Evolutionary conservation across 2,113 vertebrate genomes (phyloP).

Genomic region (Misgurnus anguillicaudatus): DNA sequence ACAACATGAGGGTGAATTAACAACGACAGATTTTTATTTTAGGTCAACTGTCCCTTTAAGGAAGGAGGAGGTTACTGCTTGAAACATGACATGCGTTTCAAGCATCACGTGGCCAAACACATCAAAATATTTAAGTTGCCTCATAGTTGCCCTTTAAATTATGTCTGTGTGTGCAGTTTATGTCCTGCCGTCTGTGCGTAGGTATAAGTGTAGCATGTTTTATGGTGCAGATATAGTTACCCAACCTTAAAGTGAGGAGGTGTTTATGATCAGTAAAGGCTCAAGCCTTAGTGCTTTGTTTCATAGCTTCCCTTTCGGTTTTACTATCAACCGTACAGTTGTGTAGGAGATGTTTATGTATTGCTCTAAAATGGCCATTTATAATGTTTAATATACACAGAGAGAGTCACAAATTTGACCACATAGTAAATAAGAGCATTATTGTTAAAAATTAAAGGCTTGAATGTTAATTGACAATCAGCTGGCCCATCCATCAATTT

Average conservation of each 20-base stretch:
- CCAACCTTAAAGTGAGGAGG: slow-evolving; percentile 28
- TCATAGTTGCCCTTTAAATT: slow-evolving; percentile 53
- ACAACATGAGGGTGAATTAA: not conserved
- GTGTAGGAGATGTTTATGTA: not conserved
- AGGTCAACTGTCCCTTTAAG: not conserved
- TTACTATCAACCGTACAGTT: not conserved
- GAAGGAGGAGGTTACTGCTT: slow-evolving; percentile 15
- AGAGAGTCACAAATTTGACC: no score
- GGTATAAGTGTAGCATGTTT: slow-evolving; percentile 13
- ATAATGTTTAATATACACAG: no score
- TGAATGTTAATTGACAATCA: no score
- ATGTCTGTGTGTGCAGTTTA: slow-evolving; percentile 14
- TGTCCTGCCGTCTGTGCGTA: slow-evolving; percentile 16
- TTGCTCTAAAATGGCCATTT: no score
- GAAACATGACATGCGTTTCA: slow-evolving; percentile 29
- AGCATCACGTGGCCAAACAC: slow-evolving; percentile 45
- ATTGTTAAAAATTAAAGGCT: not conserved
- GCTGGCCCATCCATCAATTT: not conserved
- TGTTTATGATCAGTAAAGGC: slow-evolving; percentile 35
- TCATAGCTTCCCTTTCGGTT: slow-evolving; percentile 15
- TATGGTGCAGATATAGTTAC: slow-evolving; percentile 42
- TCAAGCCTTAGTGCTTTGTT: slow-evolving; percentile 20
- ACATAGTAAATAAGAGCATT: no score
- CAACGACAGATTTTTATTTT: not conserved
- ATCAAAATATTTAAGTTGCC: slow-evolving; percentile 54